Conservation (phyloP, 2,113 vertebrate genomes). For the Emydura subglobosa region DNA sequence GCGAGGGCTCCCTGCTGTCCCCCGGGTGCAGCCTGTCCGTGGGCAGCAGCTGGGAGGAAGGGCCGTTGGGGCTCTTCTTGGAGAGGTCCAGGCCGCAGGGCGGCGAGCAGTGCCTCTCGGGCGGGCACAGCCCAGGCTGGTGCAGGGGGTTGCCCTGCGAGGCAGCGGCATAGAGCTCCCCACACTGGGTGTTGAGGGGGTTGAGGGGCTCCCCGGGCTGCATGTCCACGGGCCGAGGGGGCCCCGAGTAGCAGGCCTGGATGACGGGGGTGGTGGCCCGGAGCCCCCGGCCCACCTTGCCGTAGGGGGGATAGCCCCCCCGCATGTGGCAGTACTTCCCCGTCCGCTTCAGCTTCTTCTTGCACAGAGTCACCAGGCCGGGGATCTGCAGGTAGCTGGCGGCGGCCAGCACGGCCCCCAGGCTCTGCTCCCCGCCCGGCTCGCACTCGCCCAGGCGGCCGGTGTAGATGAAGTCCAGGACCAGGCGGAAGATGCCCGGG, state of each 20-base stretch:
- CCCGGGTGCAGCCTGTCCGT: constrained; percentile 79
- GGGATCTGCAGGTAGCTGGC: constrained; percentile 98
- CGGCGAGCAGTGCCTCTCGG: constrained; percentile 91
- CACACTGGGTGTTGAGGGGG: constrained; percentile 87
- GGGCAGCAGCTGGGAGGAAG: constrained; percentile 76
- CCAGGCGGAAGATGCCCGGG: constrained; percentile 96
- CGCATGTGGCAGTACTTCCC: constrained; percentile 92
- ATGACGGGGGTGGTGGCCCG: constrained; percentile 93
- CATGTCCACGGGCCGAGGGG: constrained; percentile 73
- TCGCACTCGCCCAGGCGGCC: constrained; percentile 91
- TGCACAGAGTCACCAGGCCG: constrained; percentile 95
- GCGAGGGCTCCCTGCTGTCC: constrained; percentile 76
- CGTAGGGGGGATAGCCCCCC: constrained; percentile 87
- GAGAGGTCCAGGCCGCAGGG: constrained; percentile 95
- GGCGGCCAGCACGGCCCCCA: constrained; percentile 92
- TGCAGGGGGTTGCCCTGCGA: constrained; percentile 84
- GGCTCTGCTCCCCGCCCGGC: constrained; percentile 87
- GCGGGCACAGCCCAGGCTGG: constrained; percentile 81
- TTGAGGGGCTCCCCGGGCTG: constrained; percentile 80
- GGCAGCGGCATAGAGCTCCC: constrained; percentile 91
- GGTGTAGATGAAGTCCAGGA: constrained; percentile 99
- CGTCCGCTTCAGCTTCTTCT: constrained; percentile 94
- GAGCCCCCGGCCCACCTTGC: constrained; percentile 86
- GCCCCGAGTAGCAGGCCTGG: constrained; percentile 90
- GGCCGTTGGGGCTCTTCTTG: constrained; percentile 94